Evolutionary conservation across 2,113 vertebrate genomes (phyloP).

Genomic region (Takifugu bimaculatus): DNA sequence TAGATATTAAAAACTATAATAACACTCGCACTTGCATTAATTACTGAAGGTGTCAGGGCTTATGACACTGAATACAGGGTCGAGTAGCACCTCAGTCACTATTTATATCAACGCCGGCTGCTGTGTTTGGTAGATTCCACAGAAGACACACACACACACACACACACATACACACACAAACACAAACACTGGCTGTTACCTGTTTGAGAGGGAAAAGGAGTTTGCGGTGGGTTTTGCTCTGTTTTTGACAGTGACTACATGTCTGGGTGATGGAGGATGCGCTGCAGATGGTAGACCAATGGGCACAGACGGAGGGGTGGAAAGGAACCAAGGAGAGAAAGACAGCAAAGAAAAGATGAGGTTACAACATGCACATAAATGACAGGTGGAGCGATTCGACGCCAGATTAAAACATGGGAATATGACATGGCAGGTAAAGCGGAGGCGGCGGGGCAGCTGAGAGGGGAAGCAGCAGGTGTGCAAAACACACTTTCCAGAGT

Average conservation of each 20-base stretch:
- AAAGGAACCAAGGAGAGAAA: conserved; percentile 6
- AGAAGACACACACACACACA: conserved; percentile 6
- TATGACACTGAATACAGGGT: no score
- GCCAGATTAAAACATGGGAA: background rate
- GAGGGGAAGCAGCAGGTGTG: conserved; percentile 41
- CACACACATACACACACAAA: conserved; percentile 7
- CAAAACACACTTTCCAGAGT: conserved; percentile 32
- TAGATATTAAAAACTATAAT: conserved; percentile 25
- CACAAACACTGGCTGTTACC: conserved; percentile 54
- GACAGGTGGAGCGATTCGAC: background rate
- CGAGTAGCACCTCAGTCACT: no score
- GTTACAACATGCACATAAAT: conserved; percentile 18
- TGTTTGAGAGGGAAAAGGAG: conserved; percentile 58
- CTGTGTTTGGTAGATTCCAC: conserved; percentile 10
- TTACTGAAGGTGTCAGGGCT: no score
- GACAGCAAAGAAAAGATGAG: conserved; percentile 19
- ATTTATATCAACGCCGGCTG: background rate
- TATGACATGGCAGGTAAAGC: conserved; percentile 6
- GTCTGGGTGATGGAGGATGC: conserved; percentile 43
- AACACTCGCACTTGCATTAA: no score
- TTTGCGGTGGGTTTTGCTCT: conserved; percentile 31
- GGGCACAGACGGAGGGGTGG: conserved; percentile 4
- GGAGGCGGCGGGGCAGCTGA: conserved; percentile 6
- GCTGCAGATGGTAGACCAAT: conserved; percentile 4
- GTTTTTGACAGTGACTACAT: conserved; percentile 61